Conservation (phyloP, 2,113 vertebrate genomes). For the Isurus oxyrinchus region DNA sequence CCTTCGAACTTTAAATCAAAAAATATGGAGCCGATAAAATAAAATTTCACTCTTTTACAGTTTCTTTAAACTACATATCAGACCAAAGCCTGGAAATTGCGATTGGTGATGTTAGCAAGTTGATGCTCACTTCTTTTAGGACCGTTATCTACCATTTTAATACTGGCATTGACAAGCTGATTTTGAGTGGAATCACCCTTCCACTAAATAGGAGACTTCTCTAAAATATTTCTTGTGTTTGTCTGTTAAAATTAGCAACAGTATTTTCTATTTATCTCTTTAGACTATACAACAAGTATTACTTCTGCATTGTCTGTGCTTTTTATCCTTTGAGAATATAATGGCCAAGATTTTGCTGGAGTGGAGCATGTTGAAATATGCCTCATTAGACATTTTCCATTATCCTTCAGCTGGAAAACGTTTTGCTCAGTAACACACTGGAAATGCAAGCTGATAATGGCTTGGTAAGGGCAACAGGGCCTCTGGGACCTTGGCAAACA, state of each 20-base stretch:
- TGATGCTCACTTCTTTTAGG: background rate
- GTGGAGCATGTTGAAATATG: background rate
- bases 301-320: background rate
- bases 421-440: background rate
- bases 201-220: background rate
- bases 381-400: background rate
- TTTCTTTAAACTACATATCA: background rate
- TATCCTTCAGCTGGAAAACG: background rate
- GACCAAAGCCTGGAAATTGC: background rate
- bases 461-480: background rate
- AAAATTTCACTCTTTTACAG: background rate
- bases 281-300: background rate
- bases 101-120: background rate
- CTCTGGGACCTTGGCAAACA: background rate
- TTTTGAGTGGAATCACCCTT: background rate
- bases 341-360: background rate
- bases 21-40: background rate
- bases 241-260: conserved; percentile 3
- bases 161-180: background rate
- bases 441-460: background rate
- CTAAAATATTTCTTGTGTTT: background rate
- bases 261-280: background rate
- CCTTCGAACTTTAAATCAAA: background rate
- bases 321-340: background rate
- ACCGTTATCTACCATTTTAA: background rate